Evolutionary conservation across 2,797 vertebrate genomes (phyloP).

Genomic region (Natrix natrix): DNA sequence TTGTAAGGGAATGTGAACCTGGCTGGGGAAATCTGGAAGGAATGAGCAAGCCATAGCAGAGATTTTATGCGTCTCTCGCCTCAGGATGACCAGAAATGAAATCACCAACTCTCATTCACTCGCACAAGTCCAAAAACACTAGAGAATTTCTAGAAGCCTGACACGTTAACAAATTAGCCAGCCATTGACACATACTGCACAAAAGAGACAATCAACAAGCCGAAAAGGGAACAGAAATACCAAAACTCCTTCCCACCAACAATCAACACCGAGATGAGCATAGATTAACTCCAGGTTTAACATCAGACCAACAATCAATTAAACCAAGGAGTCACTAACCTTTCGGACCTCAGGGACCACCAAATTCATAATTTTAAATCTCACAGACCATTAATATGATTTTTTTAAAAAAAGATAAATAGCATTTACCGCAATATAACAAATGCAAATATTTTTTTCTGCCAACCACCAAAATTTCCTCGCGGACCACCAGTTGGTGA

Average conservation of each 20-base stretch:
- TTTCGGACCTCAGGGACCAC: no score
- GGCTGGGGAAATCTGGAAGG: neutral
- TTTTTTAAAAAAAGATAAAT: no score
- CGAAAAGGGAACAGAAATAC: neutral
- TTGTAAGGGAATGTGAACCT: neutral
- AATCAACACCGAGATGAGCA: neutral
- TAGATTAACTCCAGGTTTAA: neutral
- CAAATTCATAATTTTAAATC: no score
- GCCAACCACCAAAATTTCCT: no score
- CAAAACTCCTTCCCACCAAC: neutral
- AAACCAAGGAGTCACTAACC: no score
- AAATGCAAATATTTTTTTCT: no score
- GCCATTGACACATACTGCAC: neutral
- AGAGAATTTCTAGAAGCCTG: neutral
- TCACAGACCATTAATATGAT: no score
- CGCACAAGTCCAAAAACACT: neutral
- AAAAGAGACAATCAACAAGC: neutral
- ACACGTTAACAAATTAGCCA: neutral
- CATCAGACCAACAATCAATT: neutral
- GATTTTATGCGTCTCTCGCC: neutral
- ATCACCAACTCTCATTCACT: neutral
- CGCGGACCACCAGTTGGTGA: no score
- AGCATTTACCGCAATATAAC: no score
- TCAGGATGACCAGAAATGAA: neutral
- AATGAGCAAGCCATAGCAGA: neutral